Evolutionary conservation across 1,140 invertebrate species (phyloP), one percentile per base, ranked within the genome.

Genomic region (Neodiprion lecontei): DNA sequence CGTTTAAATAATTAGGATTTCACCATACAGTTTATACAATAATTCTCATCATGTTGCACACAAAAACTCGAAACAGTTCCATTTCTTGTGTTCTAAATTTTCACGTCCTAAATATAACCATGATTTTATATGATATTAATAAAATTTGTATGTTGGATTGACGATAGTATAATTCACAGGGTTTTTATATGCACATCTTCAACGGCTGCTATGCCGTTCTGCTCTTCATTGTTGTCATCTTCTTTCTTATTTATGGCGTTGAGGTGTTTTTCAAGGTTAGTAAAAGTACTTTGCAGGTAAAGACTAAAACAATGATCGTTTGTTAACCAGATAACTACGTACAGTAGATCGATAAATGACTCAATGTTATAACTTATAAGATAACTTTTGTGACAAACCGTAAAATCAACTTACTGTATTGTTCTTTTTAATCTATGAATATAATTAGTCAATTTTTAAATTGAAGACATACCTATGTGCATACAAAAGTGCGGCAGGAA

Each of bases 171-270:
- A 40, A 40, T 76, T 89, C 90, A 1, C 89, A 94, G 91, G 92
- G 90, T 76, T 95, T 94, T 82, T 94, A 95, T 82, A 91, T 92
- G 72, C 94, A 96, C 83, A 91, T 98, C 9, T 98, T 97, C 87
- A 97, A 97, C 86, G 95, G 96, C 8, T 96, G 95, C 84, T 98
- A 98, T 87, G 97, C 96, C 12, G 92, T 96, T 11, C 89, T 98
- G 12, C 91, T 98, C 65, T 94, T 98, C 80, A 94, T 98, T 71
- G 95, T 97, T 47, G 96, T 98, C 40, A 90, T 97, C 9, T 97
- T 98, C 88, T 98, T 98, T 87, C 91, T 98, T 49, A 96, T 98
- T 72, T 98, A 98, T 87, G 97, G 97, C 40, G 95, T 98, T 10
- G 96, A 98, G 90, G 96, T 98, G 1, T 98, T 94, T 85, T 97